A percentile compares a stretch with the other conserved stretches of the same genome.
Evolutionary conservation across 1,140 invertebrate genomes (phyloP).

Genomic region (Potamilus streckersoni): DNA sequence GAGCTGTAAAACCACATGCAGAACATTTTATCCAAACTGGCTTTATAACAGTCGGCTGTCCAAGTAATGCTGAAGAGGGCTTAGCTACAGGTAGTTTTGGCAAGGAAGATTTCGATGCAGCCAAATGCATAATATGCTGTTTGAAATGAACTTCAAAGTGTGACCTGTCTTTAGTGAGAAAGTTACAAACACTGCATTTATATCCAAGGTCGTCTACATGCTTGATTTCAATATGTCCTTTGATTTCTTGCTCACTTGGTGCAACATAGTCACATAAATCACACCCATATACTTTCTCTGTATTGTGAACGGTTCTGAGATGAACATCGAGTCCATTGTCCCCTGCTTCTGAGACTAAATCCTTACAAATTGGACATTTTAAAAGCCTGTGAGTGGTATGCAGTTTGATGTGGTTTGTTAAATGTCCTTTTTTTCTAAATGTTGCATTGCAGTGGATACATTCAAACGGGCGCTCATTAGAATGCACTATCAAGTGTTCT

Average conservation of each 20-base stretch:
- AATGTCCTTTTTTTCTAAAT: constrained; percentile 65
- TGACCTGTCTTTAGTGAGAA: too few relatives aligned
- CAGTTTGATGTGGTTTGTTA: constrained; percentile 65
- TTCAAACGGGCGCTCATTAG: constrained; percentile 60
- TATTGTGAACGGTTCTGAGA: constrained; percentile 49
- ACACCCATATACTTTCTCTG: constrained; percentile 53
- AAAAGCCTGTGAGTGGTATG: constrained; percentile 50
- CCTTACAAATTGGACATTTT: constrained; percentile 45
- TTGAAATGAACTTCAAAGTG: too few relatives aligned
- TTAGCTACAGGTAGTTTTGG: too few relatives aligned
- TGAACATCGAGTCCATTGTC: constrained; percentile 49
- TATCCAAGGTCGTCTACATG: background rate
- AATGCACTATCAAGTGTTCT: constrained; percentile 65
- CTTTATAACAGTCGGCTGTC: constrained; percentile 23
- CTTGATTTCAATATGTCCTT: constrained; percentile 47
- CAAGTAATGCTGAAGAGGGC: background rate
- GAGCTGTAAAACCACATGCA: constrained; percentile 61
- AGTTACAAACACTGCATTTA: too few relatives aligned
- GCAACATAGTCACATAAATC: constrained; percentile 56
- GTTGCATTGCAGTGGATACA: constrained; percentile 65
- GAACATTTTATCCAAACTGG: constrained; percentile 59
- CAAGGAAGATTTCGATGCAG: too few relatives aligned
- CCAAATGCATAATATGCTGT: too few relatives aligned
- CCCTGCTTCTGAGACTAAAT: constrained; percentile 27
- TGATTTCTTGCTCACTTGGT: constrained; percentile 44